phyloP scores from a whole-genome alignment of 2,888 invertebrate genomes.

The Slavum lentiscoides region DNA sequence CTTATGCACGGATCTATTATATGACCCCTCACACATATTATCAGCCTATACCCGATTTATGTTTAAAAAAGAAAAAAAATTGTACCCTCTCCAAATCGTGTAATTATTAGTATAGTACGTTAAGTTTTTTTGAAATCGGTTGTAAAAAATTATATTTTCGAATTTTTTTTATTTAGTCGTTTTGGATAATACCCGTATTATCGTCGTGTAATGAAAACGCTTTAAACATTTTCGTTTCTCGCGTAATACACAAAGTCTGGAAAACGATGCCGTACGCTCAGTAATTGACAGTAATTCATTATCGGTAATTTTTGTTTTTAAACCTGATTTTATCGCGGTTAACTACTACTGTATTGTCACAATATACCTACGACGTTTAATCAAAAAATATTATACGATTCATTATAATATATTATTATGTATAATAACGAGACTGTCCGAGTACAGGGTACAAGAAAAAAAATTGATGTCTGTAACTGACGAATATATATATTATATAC shows the following conservation, averaged over 20 bases:
- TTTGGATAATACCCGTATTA: neutral
- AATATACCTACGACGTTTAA: neutral
- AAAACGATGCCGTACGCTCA: neutral
- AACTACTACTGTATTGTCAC: neutral
- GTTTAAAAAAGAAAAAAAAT: neutral
- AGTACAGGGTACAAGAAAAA: conserved; percentile 39
- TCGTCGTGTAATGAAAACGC: conserved; percentile 15
- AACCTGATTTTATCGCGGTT: no score
- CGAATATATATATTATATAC: neutral
- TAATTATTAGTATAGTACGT: neutral
- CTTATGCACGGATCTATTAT: no score
- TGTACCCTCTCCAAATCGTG: no score
- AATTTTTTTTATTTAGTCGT: neutral
- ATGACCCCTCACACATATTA: neutral
- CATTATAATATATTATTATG: neutral
- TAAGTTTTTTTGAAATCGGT: neutral
- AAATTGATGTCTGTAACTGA: neutral
- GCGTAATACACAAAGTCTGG: neutral
- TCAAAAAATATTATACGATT: conserved; percentile 16
- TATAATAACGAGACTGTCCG: conserved; percentile 33
- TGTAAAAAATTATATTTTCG: neutral
- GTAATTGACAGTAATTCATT: conserved; percentile 20
- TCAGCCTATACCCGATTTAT: neutral
- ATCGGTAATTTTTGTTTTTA: neutral
- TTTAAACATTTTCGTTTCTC: conserved; percentile 28